These are phyloP conservation scores for Drosophila quinaria DNA, from an alignment of 2,888 invertebrate genomes.

Conservation along the genomic window DNA sequence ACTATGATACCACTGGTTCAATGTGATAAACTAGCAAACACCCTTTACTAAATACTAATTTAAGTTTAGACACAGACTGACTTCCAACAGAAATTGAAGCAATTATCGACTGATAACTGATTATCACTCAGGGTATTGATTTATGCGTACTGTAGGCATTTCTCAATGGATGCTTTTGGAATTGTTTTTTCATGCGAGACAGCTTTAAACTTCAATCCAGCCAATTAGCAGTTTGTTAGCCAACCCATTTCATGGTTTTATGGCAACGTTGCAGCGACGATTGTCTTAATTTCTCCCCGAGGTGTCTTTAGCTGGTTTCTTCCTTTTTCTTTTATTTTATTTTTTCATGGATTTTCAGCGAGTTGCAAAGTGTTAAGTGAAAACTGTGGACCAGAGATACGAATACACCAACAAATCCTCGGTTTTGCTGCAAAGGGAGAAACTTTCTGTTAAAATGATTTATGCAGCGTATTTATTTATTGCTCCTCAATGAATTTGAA, in stretches of 20 bases:
- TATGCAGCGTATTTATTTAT: slow-evolving; percentile 66
- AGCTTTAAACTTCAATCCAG: slow-evolving; percentile 16
- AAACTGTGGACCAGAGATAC: slow-evolving; percentile 15
- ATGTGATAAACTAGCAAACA: slow-evolving; percentile 3
- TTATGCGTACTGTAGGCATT: neutral
- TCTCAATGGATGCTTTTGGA: neutral
- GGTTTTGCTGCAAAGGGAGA: slow-evolving; percentile 30
- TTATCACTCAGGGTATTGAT: neutral
- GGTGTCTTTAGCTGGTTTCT: slow-evolving; percentile 58
- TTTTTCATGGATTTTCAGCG: slow-evolving; percentile 12
- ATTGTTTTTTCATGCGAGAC: slow-evolving; percentile 13
- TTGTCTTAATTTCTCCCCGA: slow-evolving; percentile 68
- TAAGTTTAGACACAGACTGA: slow-evolving; percentile 35
- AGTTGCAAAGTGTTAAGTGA: slow-evolving; percentile 34
- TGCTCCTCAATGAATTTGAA: slow-evolving; percentile 69
- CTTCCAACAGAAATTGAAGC: slow-evolving; percentile 23
- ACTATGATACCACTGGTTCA: neutral
- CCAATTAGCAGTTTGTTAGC: slow-evolving; percentile 29
- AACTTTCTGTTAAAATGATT: slow-evolving; percentile 62
- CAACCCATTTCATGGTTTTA: slow-evolving; percentile 42
- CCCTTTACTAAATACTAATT: neutral
- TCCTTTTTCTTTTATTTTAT: neutral
- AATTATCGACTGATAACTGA: slow-evolving; percentile 43
- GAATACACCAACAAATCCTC: slow-evolving; percentile 19
- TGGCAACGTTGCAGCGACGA: slow-evolving; percentile 45